A percentile compares a stretch with the other conserved stretches of the same genome.
Conservation (phyloP, 2,113 vertebrate species). For the Eolophus roseicapilla region DNA sequence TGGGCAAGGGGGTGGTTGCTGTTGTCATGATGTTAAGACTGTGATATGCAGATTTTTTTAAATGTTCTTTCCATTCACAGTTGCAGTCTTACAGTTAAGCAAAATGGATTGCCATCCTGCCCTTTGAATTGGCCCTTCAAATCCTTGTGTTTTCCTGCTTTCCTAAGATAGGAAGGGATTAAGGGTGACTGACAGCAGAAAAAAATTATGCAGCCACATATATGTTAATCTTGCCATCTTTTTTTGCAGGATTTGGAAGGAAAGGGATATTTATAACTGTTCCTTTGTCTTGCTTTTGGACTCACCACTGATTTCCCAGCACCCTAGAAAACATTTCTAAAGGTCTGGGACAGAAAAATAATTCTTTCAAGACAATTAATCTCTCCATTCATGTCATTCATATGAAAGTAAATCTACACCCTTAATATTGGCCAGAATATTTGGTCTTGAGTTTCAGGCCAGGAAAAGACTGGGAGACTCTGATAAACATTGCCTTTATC, state of each 20-base stretch:
- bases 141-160: slow-evolving; percentile 40
- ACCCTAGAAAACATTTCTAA: slow-evolving; percentile 39
- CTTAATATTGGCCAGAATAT: slow-evolving; percentile 18
- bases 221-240: slow-evolving; percentile 54
- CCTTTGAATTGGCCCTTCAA: slow-evolving; percentile 32
- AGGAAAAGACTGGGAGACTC: slow-evolving; percentile 5
- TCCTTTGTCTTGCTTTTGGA: slow-evolving; percentile 46
- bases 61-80: not conserved
- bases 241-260: slow-evolving; percentile 47
- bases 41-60: not conserved
- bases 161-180: slow-evolving; percentile 47
- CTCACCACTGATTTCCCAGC: slow-evolving; percentile 19
- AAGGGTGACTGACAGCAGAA: slow-evolving; percentile 42
- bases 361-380: slow-evolving; percentile 30
- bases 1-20: not conserved
- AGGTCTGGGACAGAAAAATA: slow-evolving; percentile 28
- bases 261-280: slow-evolving; percentile 22
- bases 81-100: slow-evolving; percentile 12
- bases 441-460: not conserved
- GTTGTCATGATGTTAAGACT: not conserved
- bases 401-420: not conserved
- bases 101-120: slow-evolving; percentile 12
- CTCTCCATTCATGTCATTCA: slow-evolving; percentile 40
- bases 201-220: slow-evolving; percentile 33
- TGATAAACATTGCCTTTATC: slow-evolving; percentile 36